A percentile compares a stretch with the other conserved stretches of the same genome.
phyloP scores from a whole-genome alignment of 1,140 invertebrate species.

The Diorhabda sublineata region DNA sequence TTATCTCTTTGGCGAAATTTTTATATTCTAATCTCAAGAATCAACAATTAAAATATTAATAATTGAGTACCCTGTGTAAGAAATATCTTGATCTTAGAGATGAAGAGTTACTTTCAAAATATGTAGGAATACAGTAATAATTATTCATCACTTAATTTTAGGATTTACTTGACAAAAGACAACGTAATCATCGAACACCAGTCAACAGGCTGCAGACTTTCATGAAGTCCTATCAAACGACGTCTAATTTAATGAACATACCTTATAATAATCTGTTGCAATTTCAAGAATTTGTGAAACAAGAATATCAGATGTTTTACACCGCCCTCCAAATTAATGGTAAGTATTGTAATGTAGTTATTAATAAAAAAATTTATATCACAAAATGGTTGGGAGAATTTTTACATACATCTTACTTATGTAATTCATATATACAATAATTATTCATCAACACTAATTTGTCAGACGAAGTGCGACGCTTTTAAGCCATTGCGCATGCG shows the following conservation, averaged over 20 bases:
- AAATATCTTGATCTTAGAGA: too few relatives aligned
- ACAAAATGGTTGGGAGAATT: too few relatives aligned
- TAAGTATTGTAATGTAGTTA: conserved; percentile 42
- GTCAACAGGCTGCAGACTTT: conserved; percentile 36
- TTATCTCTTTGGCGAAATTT: too few relatives aligned
- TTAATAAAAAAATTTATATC: too few relatives aligned
- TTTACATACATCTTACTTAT: too few relatives aligned
- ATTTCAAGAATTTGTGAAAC: conserved; percentile 46
- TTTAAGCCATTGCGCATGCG: too few relatives aligned
- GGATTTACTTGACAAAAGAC: conserved; percentile 37
- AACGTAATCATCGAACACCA: conserved; percentile 38
- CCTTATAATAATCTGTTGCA: conserved; percentile 46
- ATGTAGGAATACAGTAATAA: neutral
- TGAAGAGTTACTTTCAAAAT: conserved; percentile 11
- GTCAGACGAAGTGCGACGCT: too few relatives aligned
- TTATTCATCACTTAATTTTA: conserved; percentile 22
- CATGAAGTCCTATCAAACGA: conserved; percentile 39
- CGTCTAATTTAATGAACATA: conserved; percentile 41
- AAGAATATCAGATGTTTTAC: conserved; percentile 42
- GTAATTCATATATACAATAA: too few relatives aligned
- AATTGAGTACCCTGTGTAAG: too few relatives aligned
- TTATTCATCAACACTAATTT: too few relatives aligned
- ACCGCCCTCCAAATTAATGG: conserved; percentile 48
- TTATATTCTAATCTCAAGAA: too few relatives aligned
- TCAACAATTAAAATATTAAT: too few relatives aligned